Percentiles rank a stretch among this genome's conserved stretches.
Evolutionary conservation across 2,113 vertebrate species (phyloP).

Genomic region (Pavo muticus): DNA sequence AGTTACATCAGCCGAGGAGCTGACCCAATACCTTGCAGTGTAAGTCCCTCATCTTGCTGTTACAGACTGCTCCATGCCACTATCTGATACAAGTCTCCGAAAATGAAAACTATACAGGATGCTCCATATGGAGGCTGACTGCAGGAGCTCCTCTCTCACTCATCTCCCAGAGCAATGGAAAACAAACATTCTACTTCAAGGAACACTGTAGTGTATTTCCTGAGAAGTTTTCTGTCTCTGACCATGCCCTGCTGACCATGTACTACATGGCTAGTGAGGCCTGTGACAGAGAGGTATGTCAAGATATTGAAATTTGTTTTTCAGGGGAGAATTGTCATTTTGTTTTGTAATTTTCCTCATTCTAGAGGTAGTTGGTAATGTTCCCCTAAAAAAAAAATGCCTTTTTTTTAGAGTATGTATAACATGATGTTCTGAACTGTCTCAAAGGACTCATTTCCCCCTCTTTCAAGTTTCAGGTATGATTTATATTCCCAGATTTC

Average conservation of each 20-base stretch:
- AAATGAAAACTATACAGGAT: background rate
- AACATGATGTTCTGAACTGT: background rate
- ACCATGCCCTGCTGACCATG: accelerated
- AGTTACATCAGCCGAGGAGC: background rate
- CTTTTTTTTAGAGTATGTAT: background rate
- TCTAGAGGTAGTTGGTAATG: background rate
- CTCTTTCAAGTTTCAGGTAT: background rate
- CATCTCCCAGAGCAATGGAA: background rate
- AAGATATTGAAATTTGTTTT: background rate
- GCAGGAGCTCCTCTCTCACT: background rate
- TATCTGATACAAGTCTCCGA: background rate
- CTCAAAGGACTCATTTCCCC: background rate
- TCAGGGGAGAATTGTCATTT: background rate
- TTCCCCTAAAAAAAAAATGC: background rate
- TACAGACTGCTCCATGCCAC: background rate
- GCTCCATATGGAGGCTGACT: background rate
- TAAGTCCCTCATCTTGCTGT: background rate
- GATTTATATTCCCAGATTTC: background rate
- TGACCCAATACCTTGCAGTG: background rate
- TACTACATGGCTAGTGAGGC: background rate
- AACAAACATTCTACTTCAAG: background rate
- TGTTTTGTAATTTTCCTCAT: background rate
- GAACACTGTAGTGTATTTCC: background rate
- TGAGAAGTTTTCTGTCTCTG: background rate
- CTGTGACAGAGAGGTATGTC: accelerated